Evolutionary conservation across 2,113 vertebrate species (phyloP).

Genomic region (Gopherus evgoodei): DNA sequence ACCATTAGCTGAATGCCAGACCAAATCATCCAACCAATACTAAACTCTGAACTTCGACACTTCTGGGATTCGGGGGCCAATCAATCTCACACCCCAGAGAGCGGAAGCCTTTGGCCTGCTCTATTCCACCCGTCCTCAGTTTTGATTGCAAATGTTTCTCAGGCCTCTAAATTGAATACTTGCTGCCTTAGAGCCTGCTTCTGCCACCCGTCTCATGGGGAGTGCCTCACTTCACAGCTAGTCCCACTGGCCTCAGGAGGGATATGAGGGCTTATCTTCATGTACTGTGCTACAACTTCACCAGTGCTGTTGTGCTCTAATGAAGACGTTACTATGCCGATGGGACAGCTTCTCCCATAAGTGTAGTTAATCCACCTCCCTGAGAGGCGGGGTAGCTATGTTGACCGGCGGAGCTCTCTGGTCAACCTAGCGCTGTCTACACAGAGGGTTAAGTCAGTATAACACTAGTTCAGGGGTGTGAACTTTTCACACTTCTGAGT

Average conservation of each 20-base stretch:
- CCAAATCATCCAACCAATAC: neutral
- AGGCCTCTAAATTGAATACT: too few relatives aligned
- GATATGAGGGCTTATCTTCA: too few relatives aligned
- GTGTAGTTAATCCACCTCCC: too few relatives aligned
- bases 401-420: too few relatives aligned
- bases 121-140: neutral
- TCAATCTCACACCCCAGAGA: neutral
- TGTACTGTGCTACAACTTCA: too few relatives aligned
- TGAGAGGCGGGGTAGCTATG: too few relatives aligned
- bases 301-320: too few relatives aligned
- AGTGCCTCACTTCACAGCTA: neutral
- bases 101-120: neutral
- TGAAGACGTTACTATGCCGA: too few relatives aligned
- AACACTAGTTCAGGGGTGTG: neutral
- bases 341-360: too few relatives aligned
- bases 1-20: neutral
- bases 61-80: neutral
- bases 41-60: neutral
- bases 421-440: too few relatives aligned
- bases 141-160: neutral
- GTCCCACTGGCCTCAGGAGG: too few relatives aligned
- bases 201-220: neutral
- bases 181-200: neutral
- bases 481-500: neutral
- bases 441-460: neutral